Conservation (phyloP, 1,140 invertebrate species). For the Colletes gigas region DNA sequence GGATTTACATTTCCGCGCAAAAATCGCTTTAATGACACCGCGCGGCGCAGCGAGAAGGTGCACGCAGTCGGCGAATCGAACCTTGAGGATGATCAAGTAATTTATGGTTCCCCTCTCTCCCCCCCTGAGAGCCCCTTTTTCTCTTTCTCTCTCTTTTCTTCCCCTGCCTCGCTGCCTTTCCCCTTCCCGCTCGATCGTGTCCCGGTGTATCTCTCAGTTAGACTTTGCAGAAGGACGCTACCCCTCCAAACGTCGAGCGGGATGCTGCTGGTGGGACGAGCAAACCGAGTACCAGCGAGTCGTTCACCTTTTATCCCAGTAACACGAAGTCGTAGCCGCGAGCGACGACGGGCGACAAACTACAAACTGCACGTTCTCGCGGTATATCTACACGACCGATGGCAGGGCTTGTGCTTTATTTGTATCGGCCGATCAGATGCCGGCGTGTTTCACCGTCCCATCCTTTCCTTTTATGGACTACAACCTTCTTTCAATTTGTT, state of each 20-base stretch:
- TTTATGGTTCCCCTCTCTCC: constrained; percentile 50
- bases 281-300: constrained; percentile 66
- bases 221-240: constrained; percentile 64
- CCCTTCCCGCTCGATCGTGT: background rate
- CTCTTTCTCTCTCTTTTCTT: background rate
- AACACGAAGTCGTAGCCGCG: constrained; percentile 79
- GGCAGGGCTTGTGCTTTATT: constrained; percentile 74
- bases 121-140: constrained; percentile 24
- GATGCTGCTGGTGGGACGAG: constrained; percentile 64
- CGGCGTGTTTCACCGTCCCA: constrained; percentile 45
- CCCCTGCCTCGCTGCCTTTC: background rate
- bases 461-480: background rate
- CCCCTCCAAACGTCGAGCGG: constrained; percentile 61
- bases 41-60: constrained; percentile 43
- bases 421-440: constrained; percentile 74
- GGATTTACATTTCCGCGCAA: constrained; percentile 42
- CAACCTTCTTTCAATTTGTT: background rate
- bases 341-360: constrained; percentile 75
- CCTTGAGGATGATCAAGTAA: constrained; percentile 64
- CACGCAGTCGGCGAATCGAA: constrained; percentile 57
- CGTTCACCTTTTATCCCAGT: constrained; percentile 82
- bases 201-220: constrained; percentile 37
- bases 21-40: constrained; percentile 47
- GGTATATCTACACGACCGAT: constrained; percentile 66
- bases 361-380: constrained; percentile 75